Conservation (phyloP, 2,113 vertebrate genomes). For the Mustelus asterias region DNA sequence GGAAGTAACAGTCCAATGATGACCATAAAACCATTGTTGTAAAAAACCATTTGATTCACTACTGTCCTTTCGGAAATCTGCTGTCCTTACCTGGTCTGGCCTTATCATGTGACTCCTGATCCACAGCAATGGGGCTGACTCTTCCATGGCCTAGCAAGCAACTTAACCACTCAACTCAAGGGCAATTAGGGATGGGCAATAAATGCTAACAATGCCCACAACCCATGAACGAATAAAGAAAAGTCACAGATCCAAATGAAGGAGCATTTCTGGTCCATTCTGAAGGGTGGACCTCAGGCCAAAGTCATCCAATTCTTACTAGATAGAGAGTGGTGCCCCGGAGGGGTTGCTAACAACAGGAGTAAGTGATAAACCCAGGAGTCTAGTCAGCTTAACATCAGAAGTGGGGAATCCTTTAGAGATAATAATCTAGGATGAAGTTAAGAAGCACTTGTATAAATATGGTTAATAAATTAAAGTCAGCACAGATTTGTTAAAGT, state of each 20-base stretch:
- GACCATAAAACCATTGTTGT: no score
- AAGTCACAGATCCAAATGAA: neutral
- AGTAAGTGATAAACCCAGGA: neutral
- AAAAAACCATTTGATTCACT: no score
- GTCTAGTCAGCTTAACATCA: neutral
- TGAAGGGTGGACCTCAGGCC: neutral
- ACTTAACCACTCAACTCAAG: no score
- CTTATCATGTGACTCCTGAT: no score
- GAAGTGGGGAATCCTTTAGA: neutral
- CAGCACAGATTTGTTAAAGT: neutral
- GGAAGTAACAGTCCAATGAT: no score
- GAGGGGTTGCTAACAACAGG: neutral
- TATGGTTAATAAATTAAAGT: neutral
- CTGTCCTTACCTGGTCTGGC: no score
- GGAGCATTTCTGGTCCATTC: neutral
- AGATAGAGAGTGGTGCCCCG: neutral
- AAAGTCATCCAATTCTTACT: neutral
- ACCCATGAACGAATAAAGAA: no score
- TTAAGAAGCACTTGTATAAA: neutral
- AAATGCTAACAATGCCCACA: no score
- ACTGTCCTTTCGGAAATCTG: no score
- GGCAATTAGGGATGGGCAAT: no score
- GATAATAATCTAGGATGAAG: neutral
- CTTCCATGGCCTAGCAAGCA: no score
- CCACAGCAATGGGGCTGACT: no score